A percentile compares a stretch with the other conserved stretches of the same genome.
Evolutionary conservation across 2,113 vertebrate species (phyloP).

Genomic region (Alaudala cheleensis): DNA sequence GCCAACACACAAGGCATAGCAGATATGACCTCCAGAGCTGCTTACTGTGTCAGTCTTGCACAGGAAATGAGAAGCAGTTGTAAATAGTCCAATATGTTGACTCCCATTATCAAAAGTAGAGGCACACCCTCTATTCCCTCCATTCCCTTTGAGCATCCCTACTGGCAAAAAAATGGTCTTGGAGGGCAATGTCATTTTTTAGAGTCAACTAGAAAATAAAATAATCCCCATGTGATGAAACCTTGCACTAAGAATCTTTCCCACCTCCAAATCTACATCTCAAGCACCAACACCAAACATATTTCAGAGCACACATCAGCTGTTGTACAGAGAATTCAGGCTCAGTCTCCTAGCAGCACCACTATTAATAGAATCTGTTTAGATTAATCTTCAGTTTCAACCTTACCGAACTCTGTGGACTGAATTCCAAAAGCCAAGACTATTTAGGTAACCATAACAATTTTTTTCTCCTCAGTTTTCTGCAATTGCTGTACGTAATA

Average conservation of each 20-base stretch:
- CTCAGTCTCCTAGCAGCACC: conserved; percentile 68
- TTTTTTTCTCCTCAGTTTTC: neutral
- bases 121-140: neutral
- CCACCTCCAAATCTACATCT: neutral
- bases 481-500: neutral
- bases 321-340: conserved; percentile 55
- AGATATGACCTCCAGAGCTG: neutral
- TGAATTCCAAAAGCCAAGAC: conserved; percentile 21
- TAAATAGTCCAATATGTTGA: neutral
- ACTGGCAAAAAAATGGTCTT: neutral
- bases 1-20: neutral
- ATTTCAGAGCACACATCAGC: conserved; percentile 59
- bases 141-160: neutral
- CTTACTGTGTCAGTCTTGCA: neutral
- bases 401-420: conserved; percentile 20
- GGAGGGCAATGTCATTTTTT: neutral
- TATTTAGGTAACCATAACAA: neutral
- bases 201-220: neutral
- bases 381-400: conserved; percentile 66
- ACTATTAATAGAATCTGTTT: conserved; percentile 70
- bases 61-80: neutral
- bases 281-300: conserved; percentile 34
- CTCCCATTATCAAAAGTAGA: neutral
- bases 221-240: neutral
- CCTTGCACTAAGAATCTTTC: neutral